These are phyloP conservation scores for Heliconius erato DNA, from an alignment of 2,888 invertebrate species.

Conservation along the genomic window DNA sequence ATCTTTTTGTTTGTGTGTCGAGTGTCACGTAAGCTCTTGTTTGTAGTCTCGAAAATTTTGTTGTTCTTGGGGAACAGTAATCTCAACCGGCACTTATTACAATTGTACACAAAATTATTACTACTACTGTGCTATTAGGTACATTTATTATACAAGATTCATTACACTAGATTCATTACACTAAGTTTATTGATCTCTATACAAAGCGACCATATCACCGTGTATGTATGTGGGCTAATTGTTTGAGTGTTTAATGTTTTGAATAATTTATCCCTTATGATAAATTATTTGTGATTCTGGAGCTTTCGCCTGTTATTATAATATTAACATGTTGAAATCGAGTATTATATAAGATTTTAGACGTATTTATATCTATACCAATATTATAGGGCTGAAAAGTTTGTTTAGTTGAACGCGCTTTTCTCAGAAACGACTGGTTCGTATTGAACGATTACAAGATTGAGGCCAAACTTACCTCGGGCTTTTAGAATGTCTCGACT, in stretches of 20 bases:
- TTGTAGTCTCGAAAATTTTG: background rate
- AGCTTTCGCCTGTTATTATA: background rate
- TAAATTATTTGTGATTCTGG: background rate
- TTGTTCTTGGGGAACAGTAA: background rate
- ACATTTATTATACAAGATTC: background rate
- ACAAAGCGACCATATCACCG: background rate
- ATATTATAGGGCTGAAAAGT: too few species aligned
- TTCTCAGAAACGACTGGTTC: too few species aligned
- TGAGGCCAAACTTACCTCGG: too few species aligned
- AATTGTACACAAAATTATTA: background rate
- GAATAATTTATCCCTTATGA: slow-evolving; percentile 7
- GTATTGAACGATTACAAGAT: too few species aligned
- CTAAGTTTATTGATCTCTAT: background rate
- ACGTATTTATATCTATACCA: too few species aligned
- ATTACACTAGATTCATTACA: background rate
- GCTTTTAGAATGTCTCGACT: too few species aligned
- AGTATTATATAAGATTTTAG: background rate
- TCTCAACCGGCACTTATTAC: background rate
- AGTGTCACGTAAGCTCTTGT: slow-evolving; percentile 18
- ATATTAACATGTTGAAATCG: background rate
- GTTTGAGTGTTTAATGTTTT: background rate
- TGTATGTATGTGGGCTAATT: background rate
- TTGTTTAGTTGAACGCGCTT: too few species aligned
- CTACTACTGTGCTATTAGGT: background rate
- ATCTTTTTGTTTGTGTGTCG: slow-evolving; percentile 11